phyloP scores from a whole-genome alignment of 2,888 invertebrate genomes.

The Smittia aterrima region DNA sequence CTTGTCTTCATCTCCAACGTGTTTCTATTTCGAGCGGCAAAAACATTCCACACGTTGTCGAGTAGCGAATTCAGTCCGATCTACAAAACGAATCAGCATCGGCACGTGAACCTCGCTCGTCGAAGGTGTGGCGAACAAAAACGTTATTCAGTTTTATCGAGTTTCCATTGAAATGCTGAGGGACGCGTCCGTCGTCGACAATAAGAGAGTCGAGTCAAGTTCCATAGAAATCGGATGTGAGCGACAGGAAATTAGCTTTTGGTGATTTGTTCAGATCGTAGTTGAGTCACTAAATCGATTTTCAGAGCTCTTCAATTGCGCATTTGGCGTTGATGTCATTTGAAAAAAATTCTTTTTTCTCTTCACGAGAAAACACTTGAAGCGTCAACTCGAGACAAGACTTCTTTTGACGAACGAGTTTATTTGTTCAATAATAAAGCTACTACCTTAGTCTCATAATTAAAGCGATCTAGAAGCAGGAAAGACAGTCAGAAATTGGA shows the following conservation, averaged over 20 bases:
- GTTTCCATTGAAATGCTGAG: constrained; percentile 12
- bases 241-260: constrained; percentile 36
- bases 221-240: constrained; percentile 36
- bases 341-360: background rate
- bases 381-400: background rate
- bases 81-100: background rate
- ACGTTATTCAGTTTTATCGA: background rate
- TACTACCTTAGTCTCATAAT: background rate
- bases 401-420: background rate
- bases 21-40: background rate
- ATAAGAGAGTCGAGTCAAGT: background rate
- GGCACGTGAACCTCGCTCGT: constrained; percentile 39
- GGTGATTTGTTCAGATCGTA: background rate
- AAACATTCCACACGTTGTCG: background rate
- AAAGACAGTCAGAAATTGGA: constrained; percentile 31
- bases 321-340: constrained; percentile 10
- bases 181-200: background rate
- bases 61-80: background rate
- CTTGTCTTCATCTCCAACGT: background rate
- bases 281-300: constrained; percentile 12
- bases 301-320: background rate
- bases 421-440: constrained; percentile 15
- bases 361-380: background rate
- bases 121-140: constrained; percentile 28
- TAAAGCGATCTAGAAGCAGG: constrained; percentile 16